Conservation (phyloP, 2,113 vertebrate genomes). For the Austrofundulus limnaeus region DNA sequence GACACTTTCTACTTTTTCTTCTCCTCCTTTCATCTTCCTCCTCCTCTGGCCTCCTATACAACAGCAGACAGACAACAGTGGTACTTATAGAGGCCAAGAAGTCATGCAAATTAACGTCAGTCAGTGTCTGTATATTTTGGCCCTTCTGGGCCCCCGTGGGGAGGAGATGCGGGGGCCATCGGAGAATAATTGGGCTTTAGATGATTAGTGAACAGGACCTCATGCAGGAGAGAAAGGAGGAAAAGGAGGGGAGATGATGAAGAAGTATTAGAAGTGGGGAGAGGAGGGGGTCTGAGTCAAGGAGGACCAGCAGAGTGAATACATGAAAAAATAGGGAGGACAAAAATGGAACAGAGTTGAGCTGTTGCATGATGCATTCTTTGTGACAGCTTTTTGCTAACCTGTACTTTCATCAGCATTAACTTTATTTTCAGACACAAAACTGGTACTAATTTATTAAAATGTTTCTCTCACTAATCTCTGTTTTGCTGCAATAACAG, state of each 20-base stretch:
- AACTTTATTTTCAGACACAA: background rate
- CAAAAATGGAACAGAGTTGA: conserved; percentile 21
- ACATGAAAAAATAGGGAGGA: conserved; percentile 40
- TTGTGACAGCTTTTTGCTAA: background rate
- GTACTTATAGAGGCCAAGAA: conserved; percentile 79
- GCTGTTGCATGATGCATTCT: conserved; percentile 34
- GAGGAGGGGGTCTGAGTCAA: conserved; percentile 42
- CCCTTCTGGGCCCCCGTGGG: conserved; percentile 69
- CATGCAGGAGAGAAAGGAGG: conserved; percentile 16
- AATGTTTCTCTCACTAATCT: background rate
- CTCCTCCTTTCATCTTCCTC: conserved; percentile 6
- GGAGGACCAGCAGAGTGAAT: conserved; percentile 31
- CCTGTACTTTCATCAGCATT: conserved; percentile 10
- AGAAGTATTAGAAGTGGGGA: conserved; percentile 46
- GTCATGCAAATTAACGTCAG: conserved; percentile 85
- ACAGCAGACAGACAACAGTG: conserved; percentile 70
- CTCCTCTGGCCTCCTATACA: conserved; percentile 40
- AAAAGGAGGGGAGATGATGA: conserved; percentile 35
- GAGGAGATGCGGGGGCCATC: conserved; percentile 62
- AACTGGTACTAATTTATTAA: background rate
- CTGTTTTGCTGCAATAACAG: background rate
- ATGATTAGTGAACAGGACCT: conserved; percentile 70
- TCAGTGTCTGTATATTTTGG: conserved; percentile 77
- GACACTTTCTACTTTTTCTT: conserved; percentile 38
- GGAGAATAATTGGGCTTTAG: conserved; percentile 75